Evolutionary conservation across 2,113 vertebrate species (phyloP), one percentile per base, ranked within the genome.

Genomic region (Puma concolor): DNA sequence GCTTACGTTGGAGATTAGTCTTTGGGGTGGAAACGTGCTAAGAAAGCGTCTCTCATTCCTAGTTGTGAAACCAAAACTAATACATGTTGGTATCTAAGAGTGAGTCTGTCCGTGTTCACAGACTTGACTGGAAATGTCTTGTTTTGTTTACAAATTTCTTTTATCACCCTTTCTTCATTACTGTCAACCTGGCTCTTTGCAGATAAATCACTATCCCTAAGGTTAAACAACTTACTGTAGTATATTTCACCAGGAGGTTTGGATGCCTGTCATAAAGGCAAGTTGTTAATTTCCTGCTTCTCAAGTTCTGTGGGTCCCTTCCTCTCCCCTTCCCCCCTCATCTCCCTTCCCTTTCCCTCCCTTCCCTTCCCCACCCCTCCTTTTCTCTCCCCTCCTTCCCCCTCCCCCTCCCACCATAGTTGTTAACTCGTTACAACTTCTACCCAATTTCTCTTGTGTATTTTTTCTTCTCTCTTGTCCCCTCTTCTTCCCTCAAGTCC

Each of bases 11-110:
- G 76, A 66, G 33, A 38, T 33, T 19, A 19, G 10, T 1, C 33
- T 57, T 19, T 17, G 21, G 10, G 2, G 7, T 5, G 38, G 27
- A 7, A 2, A 29, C 1, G 0, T 23, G 14, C 31, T 44, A 0
- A 15, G 12, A 31, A 50, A 9, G 25, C 23, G 16, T 13, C 60
- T 36, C 16, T 71, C n/a, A 2, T 60, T 54, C 21, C 79, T 5
- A 2, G 5, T 11, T 7, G 11, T 0, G 27, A 17, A 27, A 44
- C 7, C 1, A 38, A 50, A 29, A 23, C 67, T 11, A 4, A 21
- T 27, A 3, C 15, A 0, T 17, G 1, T 7, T 54, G 7, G n/a
- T 86, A 4, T 33, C 16, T 31, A 2, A 41, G 16, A n/a, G 29
- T 3, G n/a, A 57, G 3, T 66, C 33, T n/a, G 10, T n/a, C 41